These are phyloP conservation scores for Gulo gulo DNA, from an alignment of 2,113 vertebrate species.

Conservation along the genomic window DNA sequence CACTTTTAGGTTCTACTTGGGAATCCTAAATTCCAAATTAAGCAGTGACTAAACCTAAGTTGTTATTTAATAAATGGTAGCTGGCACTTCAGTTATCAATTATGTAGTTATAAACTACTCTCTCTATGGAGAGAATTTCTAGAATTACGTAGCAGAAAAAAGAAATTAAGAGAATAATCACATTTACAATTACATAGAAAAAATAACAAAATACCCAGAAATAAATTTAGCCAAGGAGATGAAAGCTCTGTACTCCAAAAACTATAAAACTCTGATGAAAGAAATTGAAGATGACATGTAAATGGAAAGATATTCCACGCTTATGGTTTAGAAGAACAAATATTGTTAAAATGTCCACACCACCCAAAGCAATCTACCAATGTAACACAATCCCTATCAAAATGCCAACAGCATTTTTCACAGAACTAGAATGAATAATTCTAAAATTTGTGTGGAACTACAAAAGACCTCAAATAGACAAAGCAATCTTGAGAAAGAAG, in stretches of 20 bases:
- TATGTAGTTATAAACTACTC: background rate
- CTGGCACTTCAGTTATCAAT: background rate
- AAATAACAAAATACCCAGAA: background rate
- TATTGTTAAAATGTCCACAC: background rate
- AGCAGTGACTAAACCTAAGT: background rate
- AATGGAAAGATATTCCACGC: background rate
- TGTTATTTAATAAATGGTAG: background rate
- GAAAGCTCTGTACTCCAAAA: background rate
- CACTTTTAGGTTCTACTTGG: constrained; percentile 30
- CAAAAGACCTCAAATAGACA: background rate
- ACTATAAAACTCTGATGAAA: background rate
- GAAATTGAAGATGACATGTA: background rate
- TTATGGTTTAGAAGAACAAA: background rate
- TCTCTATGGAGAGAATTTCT: background rate
- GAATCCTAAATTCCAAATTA: constrained; percentile 36
- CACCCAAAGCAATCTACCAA: background rate
- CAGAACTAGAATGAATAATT: background rate
- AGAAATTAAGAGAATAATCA: background rate
- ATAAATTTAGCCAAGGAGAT: background rate
- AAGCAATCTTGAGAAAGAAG: background rate
- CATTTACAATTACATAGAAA: background rate
- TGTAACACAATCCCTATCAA: background rate
- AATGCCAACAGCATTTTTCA: background rate
- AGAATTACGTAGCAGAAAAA: background rate
- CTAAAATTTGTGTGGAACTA: background rate